Percentiles rank a stretch among this genome's conserved stretches.
Evolutionary conservation across 53 echinoderm and acorn worm species (phyloP).

Genomic region (Paelopatides confundens): DNA sequence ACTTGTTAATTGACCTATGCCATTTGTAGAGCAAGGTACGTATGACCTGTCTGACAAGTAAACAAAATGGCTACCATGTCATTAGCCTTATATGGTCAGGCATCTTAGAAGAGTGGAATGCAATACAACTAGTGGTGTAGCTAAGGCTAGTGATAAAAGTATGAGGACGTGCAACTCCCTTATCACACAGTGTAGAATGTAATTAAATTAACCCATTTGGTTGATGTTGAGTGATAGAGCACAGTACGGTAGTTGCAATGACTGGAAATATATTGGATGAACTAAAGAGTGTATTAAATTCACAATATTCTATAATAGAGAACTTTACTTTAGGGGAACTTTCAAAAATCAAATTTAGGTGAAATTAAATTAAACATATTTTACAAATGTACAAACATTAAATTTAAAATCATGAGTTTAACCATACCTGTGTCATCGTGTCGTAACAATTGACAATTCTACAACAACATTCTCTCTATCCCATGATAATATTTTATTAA

Average conservation of each 20-base stretch:
- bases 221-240: background rate
- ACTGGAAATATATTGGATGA: background rate
- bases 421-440: too few relatives aligned
- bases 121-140: background rate
- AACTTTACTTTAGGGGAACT: too few relatives aligned
- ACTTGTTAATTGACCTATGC: constrained; percentile 23
- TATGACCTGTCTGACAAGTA: constrained; percentile 2
- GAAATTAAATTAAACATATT: too few relatives aligned
- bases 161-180: too few relatives aligned
- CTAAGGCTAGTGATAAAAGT: background rate
- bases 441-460: too few relatives aligned
- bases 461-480: too few relatives aligned
- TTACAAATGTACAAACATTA: too few relatives aligned
- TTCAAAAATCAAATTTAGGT: too few relatives aligned
- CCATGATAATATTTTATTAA: too few relatives aligned
- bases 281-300: background rate
- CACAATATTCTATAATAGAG: too few relatives aligned
- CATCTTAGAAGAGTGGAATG: constrained; percentile 26
- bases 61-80: constrained; percentile 38
- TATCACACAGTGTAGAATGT: background rate
- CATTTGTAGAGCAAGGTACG: constrained; percentile 12
- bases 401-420: too few relatives aligned
- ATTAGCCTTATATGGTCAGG: constrained; percentile 45
- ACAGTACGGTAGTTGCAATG: background rate
- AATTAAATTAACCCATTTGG: background rate